A percentile compares a stretch with the other conserved stretches of the same genome.
Conservation (phyloP, 2,888 invertebrate genomes). For the Choreutis nemorana region DNA sequence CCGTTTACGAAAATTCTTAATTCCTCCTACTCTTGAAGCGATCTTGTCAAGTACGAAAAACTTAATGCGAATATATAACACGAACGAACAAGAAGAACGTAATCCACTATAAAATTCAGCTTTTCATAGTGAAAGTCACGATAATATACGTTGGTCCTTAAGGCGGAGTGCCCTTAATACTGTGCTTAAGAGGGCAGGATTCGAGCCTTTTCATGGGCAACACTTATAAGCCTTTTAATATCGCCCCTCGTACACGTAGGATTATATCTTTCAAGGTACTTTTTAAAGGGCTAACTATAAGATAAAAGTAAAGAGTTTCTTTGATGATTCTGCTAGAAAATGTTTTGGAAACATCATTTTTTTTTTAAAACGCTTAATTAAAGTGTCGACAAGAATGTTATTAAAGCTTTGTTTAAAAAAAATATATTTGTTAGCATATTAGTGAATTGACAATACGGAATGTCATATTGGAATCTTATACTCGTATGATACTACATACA, state of each 20-base stretch:
- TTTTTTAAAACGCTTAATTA: too few relatives aligned
- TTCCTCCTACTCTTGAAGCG: too few relatives aligned
- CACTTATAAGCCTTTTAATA: slow-evolving; percentile 65
- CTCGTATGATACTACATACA: too few relatives aligned
- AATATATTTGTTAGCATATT: too few relatives aligned
- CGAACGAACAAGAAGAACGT: too few relatives aligned
- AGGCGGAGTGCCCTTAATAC: slow-evolving; percentile 61
- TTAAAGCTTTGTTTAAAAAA: too few relatives aligned
- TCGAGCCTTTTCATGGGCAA: slow-evolving; percentile 58
- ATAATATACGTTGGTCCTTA: slow-evolving; percentile 53
- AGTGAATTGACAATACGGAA: too few relatives aligned
- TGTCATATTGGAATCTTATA: too few relatives aligned
- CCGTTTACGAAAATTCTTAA: not conserved
- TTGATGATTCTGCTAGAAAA: not conserved
- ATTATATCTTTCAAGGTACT: not conserved
- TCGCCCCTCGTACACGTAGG: slow-evolving; percentile 38
- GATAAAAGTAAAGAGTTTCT: slow-evolving; percentile 1
- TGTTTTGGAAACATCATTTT: too few relatives aligned
- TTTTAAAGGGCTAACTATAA: slow-evolving; percentile 2
- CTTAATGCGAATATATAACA: too few relatives aligned
- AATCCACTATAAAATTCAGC: slow-evolving; percentile 1
- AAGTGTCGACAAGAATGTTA: too few relatives aligned
- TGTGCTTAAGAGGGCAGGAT: slow-evolving; percentile 60
- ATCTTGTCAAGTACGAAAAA: too few relatives aligned
- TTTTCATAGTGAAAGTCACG: slow-evolving; percentile 22